phyloP scores from a whole-genome alignment of 2,113 vertebrate genomes.

The Tupaia chinensis region DNA sequence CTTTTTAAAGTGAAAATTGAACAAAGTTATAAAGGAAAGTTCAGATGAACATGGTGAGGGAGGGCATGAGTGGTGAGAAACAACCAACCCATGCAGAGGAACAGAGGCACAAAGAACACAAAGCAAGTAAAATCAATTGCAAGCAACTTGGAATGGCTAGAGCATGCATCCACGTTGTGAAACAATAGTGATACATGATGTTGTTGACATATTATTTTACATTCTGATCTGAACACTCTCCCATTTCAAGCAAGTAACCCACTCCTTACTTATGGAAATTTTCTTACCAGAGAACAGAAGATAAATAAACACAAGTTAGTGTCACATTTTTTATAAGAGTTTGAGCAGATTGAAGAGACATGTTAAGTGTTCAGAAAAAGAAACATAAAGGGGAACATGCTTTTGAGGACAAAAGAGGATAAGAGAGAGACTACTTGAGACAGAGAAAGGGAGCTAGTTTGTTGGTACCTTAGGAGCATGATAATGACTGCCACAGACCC shows the following conservation, averaged over 20 bases:
- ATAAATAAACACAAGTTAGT: not conserved
- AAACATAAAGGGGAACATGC: not conserved
- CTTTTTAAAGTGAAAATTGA: not conserved
- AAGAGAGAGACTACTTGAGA: not conserved
- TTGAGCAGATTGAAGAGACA: not conserved
- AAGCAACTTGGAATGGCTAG: not conserved
- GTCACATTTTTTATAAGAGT: not conserved
- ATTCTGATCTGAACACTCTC: not conserved
- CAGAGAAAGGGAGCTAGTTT: not conserved
- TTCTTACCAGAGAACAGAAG: not conserved
- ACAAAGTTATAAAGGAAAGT: not conserved
- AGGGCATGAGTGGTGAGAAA: not conserved
- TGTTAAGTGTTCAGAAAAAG: not conserved
- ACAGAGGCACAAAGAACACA: not conserved
- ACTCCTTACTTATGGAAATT: not conserved
- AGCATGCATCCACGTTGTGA: not conserved
- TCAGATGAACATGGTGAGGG: not conserved
- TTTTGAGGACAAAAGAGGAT: not conserved
- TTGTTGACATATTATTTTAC: not conserved
- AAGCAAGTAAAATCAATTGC: not conserved
- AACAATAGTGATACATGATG: not conserved
- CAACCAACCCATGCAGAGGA: not conserved
- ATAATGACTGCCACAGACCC: not conserved
- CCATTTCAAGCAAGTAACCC: slow-evolving; percentile 4
- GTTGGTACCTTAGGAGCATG: not conserved